Evolutionary conservation across 2,888 invertebrate species (phyloP).

Genomic region (Gari tellinella): DNA sequence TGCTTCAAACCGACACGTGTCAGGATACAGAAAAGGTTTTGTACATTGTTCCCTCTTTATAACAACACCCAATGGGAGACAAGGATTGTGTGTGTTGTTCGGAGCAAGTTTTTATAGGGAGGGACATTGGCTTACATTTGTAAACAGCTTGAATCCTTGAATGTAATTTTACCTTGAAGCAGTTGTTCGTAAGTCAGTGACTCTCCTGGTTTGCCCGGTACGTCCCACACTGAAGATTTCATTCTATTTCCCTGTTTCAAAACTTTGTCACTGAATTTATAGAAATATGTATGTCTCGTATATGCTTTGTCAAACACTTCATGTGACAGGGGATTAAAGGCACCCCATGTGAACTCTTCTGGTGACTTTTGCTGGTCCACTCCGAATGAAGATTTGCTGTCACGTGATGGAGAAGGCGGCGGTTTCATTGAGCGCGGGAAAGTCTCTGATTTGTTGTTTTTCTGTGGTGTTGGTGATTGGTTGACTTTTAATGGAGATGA

Average conservation of each 20-base stretch:
- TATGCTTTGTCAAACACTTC: conserved; percentile 71
- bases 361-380: conserved; percentile 49
- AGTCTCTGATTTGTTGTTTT: not conserved
- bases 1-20: too few species aligned
- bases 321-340: conserved; percentile 74
- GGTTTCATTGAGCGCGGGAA: conserved; percentile 38
- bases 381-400: conserved; percentile 46
- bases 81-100: too few species aligned
- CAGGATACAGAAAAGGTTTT: too few species aligned
- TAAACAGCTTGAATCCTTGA: too few species aligned
- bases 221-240: conserved; percentile 74
- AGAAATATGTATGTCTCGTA: conserved; percentile 71
- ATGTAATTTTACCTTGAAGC: conserved; percentile 80
- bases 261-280: conserved; percentile 72
- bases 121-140: too few species aligned
- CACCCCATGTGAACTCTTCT: conserved; percentile 72
- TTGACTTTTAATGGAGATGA: conserved; percentile 3
- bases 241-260: conserved; percentile 74
- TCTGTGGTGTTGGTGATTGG: conserved; percentile 9
- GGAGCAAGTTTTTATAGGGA: too few species aligned
- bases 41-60: too few species aligned
- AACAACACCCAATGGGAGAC: too few species aligned
- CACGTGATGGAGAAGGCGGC: conserved; percentile 60
- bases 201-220: conserved; percentile 74
- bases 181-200: conserved; percentile 78